Base-by-base conservation (phyloP, 37 sponge, comb jelly and placozoan species). In the Bolinopsis microptera region DNA sequence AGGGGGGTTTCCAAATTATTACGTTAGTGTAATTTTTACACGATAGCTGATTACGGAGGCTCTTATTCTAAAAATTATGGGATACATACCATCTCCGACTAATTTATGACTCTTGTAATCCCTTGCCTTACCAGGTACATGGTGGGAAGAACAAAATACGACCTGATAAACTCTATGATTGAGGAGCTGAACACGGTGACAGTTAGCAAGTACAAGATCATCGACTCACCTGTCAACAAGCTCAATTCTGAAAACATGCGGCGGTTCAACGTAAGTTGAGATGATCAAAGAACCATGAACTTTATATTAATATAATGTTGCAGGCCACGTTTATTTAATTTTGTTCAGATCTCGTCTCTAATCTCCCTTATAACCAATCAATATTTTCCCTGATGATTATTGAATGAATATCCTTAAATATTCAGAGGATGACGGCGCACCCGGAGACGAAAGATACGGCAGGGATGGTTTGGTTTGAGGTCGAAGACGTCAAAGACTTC, bases 211-310 rank as follows among this genome's bases (percentile, higher is more conserved):
- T 86, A 86, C 61, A 86, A 86, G 61, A 86, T 86, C 1, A 41
- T 86, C 1, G 90, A 86, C 61, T 39, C 90, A n/a, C 90, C 90
- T 3, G 25, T 41, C 40, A 86, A 86, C 61, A 86, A 86, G 22
- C 90, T 41, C 38, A 33, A 22, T 18, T 86, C 90, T 18, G 90
- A 86, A 30, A 86, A 86, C 31, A 86, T 86, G 90, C 37, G 36
- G 61, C 32, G 35, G 30, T 86, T 25, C 61, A 41, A 13, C 30
- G 75, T 72, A 72, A n/a, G 75, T 72, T 3, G n/a, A 30, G 26
- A n/a, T 22, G 21, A 22, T 22, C 21, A 21, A 67, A 21, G 21
- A 67, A 21, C 21, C 68, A 67, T 67, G 68, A 22, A 21, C 13
- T 21, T 21, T 21, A 22, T 21, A 13, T 67, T 13, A 13, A 22